Conservation (phyloP, 2,113 vertebrate species). For the Sterrhoptilus dennistouni region DNA sequence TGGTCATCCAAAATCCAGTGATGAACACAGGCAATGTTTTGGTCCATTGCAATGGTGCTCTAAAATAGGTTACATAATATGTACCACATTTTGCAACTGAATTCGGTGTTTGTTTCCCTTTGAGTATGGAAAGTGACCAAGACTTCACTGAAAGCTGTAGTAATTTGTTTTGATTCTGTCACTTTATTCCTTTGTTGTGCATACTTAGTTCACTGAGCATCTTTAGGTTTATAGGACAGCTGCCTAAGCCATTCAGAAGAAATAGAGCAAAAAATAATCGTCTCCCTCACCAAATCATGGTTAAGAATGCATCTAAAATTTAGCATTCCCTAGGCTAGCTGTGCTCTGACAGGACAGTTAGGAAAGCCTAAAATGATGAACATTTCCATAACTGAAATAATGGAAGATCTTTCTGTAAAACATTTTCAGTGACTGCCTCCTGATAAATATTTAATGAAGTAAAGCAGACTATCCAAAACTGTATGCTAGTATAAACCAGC, state of each 20-base stretch:
- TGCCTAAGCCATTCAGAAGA: neutral
- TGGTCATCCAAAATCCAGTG: slow-evolving; percentile 59
- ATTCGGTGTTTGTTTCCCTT: neutral
- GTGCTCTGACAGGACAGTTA: neutral
- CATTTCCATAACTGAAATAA: neutral
- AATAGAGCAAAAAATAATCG: neutral
- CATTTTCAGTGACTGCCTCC: neutral
- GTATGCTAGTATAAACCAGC: neutral
- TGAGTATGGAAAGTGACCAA: neutral
- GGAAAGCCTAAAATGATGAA: neutral
- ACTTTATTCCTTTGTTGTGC: neutral
- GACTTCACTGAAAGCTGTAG: neutral
- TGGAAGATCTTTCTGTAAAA: neutral
- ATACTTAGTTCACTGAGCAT: neutral
- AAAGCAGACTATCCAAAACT: neutral
- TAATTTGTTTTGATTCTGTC: neutral
- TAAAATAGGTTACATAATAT: neutral
- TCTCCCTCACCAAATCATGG: neutral
- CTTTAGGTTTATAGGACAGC: neutral
- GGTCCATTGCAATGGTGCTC: slow-evolving; percentile 52
- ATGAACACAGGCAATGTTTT: slow-evolving; percentile 5
- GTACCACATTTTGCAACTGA: neutral
- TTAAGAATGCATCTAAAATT: neutral
- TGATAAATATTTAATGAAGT: neutral
- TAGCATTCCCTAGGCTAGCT: neutral